These are phyloP conservation scores for Seira ritae DNA, from an alignment of 2,888 invertebrate species.

Conservation along the genomic window DNA sequence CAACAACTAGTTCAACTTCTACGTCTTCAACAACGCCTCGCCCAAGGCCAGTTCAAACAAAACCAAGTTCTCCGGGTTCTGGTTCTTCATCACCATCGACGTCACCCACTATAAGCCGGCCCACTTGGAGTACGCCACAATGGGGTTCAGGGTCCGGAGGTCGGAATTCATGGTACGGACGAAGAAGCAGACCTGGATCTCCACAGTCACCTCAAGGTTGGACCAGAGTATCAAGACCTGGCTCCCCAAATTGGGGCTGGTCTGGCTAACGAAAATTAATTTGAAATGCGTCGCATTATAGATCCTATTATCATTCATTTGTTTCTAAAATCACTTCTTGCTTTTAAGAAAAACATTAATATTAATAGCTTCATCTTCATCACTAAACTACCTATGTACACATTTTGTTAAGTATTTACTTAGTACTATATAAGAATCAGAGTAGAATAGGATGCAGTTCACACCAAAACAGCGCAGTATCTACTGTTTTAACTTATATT, in stretches of 20 bases:
- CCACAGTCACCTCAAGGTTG: conserved; percentile 21
- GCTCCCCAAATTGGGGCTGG: conserved; percentile 44
- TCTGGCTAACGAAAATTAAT: conserved; percentile 25
- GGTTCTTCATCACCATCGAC: not conserved
- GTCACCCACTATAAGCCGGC: not conserved
- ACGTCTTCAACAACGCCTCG: not conserved
- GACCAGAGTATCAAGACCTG: conserved; percentile 5
- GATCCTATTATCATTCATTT: too few species aligned
- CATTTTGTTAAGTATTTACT: too few species aligned
- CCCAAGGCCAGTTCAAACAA: not conserved
- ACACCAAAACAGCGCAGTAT: too few species aligned
- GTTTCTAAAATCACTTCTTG: too few species aligned
- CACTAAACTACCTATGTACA: too few species aligned
- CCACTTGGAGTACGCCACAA: not conserved
- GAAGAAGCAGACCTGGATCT: conserved; percentile 14
- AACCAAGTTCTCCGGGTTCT: not conserved
- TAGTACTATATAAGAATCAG: too few species aligned
- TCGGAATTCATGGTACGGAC: not conserved
- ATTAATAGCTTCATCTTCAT: too few species aligned
- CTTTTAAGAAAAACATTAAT: too few species aligned
- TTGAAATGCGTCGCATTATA: too few species aligned
- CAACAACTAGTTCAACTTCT: not conserved
- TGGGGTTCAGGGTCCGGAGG: conserved; percentile 1
- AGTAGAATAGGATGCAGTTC: too few species aligned
- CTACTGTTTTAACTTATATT: too few species aligned